Percentiles rank a stretch among this genome's conserved stretches.
Evolutionary conservation across 2,797 vertebrate species (phyloP).

Genomic region (Girardinus metallicus): DNA sequence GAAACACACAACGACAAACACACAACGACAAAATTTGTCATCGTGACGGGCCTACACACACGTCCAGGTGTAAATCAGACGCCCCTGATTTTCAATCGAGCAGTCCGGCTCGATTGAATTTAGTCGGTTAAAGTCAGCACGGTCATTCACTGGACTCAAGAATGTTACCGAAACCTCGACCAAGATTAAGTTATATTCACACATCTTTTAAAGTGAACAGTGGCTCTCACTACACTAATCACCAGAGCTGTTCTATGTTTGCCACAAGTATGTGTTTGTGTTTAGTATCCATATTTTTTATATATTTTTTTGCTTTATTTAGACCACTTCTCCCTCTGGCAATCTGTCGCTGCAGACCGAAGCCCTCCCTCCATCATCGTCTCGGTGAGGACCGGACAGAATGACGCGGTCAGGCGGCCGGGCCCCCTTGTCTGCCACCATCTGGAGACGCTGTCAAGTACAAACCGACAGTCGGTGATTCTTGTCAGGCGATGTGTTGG

Average conservation of each 20-base stretch:
- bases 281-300: constrained; percentile 30
- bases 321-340: constrained; percentile 44
- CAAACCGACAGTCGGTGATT: constrained; percentile 43
- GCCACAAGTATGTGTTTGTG: background rate
- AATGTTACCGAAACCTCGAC: no score
- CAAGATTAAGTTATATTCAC: no score
- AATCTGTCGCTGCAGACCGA: constrained; percentile 68
- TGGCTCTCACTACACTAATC: background rate
- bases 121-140: no score
- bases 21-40: no score
- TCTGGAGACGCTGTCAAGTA: constrained; percentile 74
- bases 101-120: no score
- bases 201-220: no score
- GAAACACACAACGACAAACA: no score
- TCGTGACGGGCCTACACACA: no score
- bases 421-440: constrained; percentile 64
- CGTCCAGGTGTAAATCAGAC: no score
- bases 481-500: constrained; percentile 20
- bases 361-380: constrained; percentile 41
- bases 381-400: constrained; percentile 41
- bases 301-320: constrained; percentile 33
- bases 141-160: no score
- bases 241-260: background rate
- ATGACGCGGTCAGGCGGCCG: constrained; percentile 56
- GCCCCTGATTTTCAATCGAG: no score